Evolutionary conservation across 2,888 invertebrate genomes (phyloP), one percentile per base, ranked within the genome.

Genomic region (Spodoptera exigua): DNA sequence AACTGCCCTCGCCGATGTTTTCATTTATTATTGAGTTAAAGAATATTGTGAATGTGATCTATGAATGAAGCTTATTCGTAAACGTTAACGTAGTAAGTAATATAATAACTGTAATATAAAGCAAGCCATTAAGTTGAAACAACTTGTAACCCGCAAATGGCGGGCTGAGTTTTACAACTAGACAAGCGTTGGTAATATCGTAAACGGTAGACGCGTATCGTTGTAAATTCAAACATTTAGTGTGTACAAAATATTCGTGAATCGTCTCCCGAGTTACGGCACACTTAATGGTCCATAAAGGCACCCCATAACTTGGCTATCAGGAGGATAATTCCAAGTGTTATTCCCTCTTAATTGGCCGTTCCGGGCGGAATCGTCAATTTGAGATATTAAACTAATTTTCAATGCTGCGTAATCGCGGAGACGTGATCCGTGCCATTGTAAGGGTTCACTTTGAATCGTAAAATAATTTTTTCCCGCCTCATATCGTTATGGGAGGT

Each of bases 381-480:
- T 94, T 93, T 88, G 86, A 90, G 93, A 92, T 94, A 93, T 93
- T 93, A 93, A 92, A 93, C 93, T 94, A 94, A 94, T 94, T 93
- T 93, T 92, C 92, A 91, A 93, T 93, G 93, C 86, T 79, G 84
- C 84, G 89, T 92, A 91, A 93, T 92, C 90, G 91, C 73, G 83
- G 83, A 87, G 88, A 91, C 91, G 90, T 89, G 91, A 82, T 79
- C 74, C 65, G 56, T 51, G 46, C 75, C 79, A 76, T 74, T 74
- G 81, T 77, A 82, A 82, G 88, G 88, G 88, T 87, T 86, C 79
- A 54, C 58, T 74, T 70, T 60, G 49, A 60, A 54, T 71, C 67
- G 75, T 79, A 76, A 77, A 79, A 73, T 58, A 60, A 66, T 72
- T 66, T 74, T 67, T 74, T 71, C 56, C 36, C 17, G 27, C 47